Conservation (phyloP, 1,140 invertebrate genomes). For the Leptestheria dahalacensis region DNA sequence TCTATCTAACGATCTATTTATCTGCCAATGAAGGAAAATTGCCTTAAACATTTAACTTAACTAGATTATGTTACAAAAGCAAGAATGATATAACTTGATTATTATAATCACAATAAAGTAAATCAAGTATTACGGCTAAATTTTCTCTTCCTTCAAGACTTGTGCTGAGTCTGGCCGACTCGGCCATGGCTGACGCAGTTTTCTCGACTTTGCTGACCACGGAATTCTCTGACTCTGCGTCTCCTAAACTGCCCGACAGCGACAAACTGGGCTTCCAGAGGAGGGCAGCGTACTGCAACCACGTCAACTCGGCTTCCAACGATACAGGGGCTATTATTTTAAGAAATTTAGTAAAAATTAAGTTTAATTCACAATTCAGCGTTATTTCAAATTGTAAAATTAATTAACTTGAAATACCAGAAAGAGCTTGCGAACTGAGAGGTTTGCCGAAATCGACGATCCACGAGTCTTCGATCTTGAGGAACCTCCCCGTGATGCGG, state of each 20-base stretch:
- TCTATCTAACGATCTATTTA: too few relatives aligned
- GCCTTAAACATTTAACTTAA: too few relatives aligned
- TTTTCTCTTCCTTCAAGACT: constrained; percentile 13
- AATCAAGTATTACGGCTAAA: constrained; percentile 4
- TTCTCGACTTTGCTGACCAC: too few relatives aligned
- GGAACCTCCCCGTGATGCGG: constrained; percentile 74
- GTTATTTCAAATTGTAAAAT: too few relatives aligned
- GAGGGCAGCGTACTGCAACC: constrained; percentile 51
- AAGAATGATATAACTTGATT: background rate
- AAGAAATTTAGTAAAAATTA: too few relatives aligned
- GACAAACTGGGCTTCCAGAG: background rate
- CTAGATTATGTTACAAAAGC: background rate
- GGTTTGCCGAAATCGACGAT: constrained; percentile 85
- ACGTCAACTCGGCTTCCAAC: constrained; percentile 68
- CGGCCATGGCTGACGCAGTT: constrained; percentile 11
- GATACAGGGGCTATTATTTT: constrained; percentile 56
- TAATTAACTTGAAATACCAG: constrained; percentile 8
- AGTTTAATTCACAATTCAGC: background rate
- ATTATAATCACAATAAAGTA: background rate
- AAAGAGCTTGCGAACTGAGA: constrained; percentile 28
- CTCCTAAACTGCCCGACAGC: constrained; percentile 9
- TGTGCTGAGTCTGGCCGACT: constrained; percentile 15
- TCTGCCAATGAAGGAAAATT: too few relatives aligned
- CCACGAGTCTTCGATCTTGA: constrained; percentile 86
- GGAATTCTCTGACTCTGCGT: constrained; percentile 1